Evolutionary conservation across 1,140 invertebrate species (phyloP).

Genomic region (Trachymyrmex cornetzi): DNA sequence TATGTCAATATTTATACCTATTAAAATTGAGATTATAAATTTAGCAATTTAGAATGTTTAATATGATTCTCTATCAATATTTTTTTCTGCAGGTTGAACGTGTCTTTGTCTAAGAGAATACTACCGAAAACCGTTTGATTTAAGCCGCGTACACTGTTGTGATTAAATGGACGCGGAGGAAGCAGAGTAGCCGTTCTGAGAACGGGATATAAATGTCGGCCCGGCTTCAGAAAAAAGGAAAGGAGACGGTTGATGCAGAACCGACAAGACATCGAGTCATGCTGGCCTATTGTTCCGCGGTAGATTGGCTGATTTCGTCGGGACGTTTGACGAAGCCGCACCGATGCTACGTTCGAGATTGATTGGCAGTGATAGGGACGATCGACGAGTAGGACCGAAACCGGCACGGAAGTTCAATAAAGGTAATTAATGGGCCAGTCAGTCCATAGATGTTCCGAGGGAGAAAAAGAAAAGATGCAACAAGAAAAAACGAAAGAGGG

Average conservation of each 20-base stretch:
- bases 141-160: slow-evolving; percentile 43
- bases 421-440: slow-evolving; percentile 80
- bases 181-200: slow-evolving; percentile 62
- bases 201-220: slow-evolving; percentile 62
- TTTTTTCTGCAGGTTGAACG: neutral
- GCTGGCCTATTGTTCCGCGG: slow-evolving; percentile 80
- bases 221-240: slow-evolving; percentile 62
- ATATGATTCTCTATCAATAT: neutral
- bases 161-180: slow-evolving; percentile 57
- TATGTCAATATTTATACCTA: neutral
- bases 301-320: slow-evolving; percentile 79
- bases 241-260: slow-evolving; percentile 63
- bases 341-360: slow-evolving; percentile 77
- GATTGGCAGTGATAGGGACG: slow-evolving; percentile 83
- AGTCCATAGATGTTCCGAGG: slow-evolving; percentile 65
- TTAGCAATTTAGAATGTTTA: neutral
- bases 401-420: slow-evolving; percentile 81
- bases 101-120: slow-evolving; percentile 11
- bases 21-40: neutral
- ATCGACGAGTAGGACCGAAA: slow-evolving; percentile 79
- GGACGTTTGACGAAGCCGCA: slow-evolving; percentile 77
- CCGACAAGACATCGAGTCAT: slow-evolving; percentile 79
- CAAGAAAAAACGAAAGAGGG: slow-evolving; percentile 19
- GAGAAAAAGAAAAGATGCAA: slow-evolving; percentile 42
- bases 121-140: slow-evolving; percentile 41